Percentiles rank a stretch among this genome's conserved stretches.
Evolutionary conservation across 1,140 invertebrate species (phyloP).

Genomic region (Drosophila ficusphila): DNA sequence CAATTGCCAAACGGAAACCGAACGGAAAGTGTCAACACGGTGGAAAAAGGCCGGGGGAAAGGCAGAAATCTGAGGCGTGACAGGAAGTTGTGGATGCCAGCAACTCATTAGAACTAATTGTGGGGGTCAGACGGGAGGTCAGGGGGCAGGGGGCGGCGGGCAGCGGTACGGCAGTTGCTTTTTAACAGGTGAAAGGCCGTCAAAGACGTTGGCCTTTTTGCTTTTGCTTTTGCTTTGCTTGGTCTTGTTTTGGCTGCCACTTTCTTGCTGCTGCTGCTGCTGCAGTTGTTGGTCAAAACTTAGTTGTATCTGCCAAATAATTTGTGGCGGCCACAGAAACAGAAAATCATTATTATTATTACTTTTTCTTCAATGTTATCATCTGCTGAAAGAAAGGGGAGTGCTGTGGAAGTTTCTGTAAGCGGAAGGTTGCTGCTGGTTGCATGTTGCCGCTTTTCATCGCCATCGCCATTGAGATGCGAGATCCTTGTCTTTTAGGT

Average conservation of each 20-base stretch:
- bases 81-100: conserved; percentile 45
- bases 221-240: conserved; percentile 1
- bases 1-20: conserved; percentile 53
- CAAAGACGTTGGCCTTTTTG: conserved; percentile 34
- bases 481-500: conserved; percentile 2
- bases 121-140: background rate
- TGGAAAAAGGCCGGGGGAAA: conserved; percentile 4
- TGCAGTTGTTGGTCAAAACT: conserved; percentile 42
- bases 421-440: background rate
- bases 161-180: conserved; percentile 3
- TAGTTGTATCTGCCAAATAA: conserved; percentile 60
- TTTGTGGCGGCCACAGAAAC: conserved; percentile 43
- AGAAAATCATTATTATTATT: conserved; percentile 55
- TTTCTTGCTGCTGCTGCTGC: conserved; percentile 11
- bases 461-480: conserved; percentile 5
- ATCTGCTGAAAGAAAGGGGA: conserved; percentile 24
- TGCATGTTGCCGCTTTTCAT: background rate
- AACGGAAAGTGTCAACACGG: conserved; percentile 51
- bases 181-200: conserved; percentile 53
- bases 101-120: conserved; percentile 66
- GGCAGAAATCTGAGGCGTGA: conserved; percentile 39
- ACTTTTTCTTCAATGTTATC: conserved; percentile 35
- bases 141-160: background rate
- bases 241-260: conserved; percentile 25
- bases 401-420: conserved; percentile 8